A percentile compares a stretch with the other conserved stretches of the same genome.
These are phyloP conservation scores for Machimus rusticus DNA, from an alignment of 2,888 invertebrate genomes.

Conservation along the genomic window DNA sequence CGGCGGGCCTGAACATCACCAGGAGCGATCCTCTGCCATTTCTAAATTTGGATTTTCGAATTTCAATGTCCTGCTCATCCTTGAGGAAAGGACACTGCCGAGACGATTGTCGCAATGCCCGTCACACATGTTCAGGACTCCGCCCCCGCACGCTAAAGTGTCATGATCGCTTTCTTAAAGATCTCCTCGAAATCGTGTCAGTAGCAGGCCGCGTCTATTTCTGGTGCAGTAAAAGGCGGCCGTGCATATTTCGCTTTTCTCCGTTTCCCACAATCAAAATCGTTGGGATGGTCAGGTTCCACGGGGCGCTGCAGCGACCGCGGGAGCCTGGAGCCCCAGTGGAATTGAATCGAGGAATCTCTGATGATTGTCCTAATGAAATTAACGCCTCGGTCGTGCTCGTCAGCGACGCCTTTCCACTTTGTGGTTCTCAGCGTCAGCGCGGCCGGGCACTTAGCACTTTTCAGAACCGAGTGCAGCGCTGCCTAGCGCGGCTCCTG, in stretches of 20 bases:
- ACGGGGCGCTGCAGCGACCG: not conserved
- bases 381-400: slow-evolving; percentile 48
- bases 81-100: slow-evolving; percentile 18
- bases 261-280: slow-evolving; percentile 24
- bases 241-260: not conserved
- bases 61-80: slow-evolving; percentile 29
- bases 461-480: not conserved
- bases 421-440: not conserved
- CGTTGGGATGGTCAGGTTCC: slow-evolving; percentile 12
- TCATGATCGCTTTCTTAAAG: slow-evolving; percentile 7
- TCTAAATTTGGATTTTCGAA: slow-evolving; percentile 36
- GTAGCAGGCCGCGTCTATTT: not conserved
- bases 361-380: slow-evolving; percentile 47
- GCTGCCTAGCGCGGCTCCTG: not conserved
- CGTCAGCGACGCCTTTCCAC: slow-evolving; percentile 26
- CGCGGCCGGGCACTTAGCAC: not conserved
- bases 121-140: not conserved
- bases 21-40: slow-evolving; percentile 3
- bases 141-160: not conserved
- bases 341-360: slow-evolving; percentile 43
- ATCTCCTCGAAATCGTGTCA: not conserved
- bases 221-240: not conserved
- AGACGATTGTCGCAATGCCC: not conserved
- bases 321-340: not conserved
- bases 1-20: not conserved